phyloP scores from a whole-genome alignment of 2,113 vertebrate genomes.

The Sarotherodon lohbergeri region DNA sequence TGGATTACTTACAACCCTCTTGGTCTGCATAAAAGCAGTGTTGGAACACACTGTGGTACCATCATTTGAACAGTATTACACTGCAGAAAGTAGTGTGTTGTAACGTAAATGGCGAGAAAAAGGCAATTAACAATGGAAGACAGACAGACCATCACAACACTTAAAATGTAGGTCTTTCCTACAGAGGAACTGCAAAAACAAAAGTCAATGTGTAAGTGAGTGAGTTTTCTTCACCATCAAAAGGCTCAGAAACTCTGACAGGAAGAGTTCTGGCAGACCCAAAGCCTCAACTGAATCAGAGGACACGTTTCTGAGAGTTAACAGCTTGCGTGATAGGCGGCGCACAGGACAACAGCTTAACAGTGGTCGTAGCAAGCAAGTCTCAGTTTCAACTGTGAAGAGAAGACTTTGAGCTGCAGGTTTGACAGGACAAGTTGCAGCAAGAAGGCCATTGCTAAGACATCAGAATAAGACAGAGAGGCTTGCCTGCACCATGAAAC shows the following conservation, averaged over 20 bases:
- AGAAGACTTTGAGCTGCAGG: background rate
- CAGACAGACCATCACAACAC: background rate
- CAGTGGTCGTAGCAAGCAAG: too few species aligned
- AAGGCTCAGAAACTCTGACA: background rate
- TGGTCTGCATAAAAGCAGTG: rapidly evolving
- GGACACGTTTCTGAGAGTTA: background rate
- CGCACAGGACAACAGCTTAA: background rate
- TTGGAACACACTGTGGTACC: background rate
- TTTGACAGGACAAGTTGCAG: background rate
- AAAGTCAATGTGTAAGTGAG: background rate
- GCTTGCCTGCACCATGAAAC: background rate
- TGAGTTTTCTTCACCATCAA: background rate
- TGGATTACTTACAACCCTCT: background rate
- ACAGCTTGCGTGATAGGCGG: too few species aligned
- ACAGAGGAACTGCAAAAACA: background rate
- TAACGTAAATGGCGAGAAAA: background rate
- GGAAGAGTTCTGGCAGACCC: background rate
- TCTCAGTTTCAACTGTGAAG: background rate
- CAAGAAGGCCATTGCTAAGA: background rate
- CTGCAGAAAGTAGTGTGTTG: background rate
- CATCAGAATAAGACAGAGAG: background rate
- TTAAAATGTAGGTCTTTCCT: background rate
- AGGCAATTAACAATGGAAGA: background rate
- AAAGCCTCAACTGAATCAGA: background rate
- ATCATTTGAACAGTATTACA: background rate